A percentile compares a stretch with the other conserved stretches of the same genome.
Conservation (phyloP, 1,140 invertebrate species). For the Pseudomyrmex flavicornis region DNA sequence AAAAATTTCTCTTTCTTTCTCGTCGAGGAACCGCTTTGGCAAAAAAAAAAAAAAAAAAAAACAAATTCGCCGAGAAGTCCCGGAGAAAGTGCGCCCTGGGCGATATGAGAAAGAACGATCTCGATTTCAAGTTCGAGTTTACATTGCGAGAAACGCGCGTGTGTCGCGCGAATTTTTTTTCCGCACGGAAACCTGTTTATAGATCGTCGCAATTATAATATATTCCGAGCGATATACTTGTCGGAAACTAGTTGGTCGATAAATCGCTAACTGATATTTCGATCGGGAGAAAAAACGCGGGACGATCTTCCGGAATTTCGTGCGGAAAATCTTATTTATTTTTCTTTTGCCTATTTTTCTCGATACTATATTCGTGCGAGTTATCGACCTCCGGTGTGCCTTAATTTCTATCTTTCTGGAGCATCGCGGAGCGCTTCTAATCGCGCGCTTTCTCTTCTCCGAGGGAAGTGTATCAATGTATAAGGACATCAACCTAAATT, state of each 20-base stretch:
- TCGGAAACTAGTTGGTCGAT: neutral
- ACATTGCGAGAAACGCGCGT: conserved; percentile 55
- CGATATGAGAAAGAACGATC: neutral
- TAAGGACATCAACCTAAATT: conserved; percentile 38
- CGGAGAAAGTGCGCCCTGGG: conserved; percentile 24
- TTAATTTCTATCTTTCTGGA: neutral
- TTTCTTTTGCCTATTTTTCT: neutral
- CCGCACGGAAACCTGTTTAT: conserved; percentile 63
- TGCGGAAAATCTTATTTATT: neutral
- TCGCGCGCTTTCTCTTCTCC: conserved; percentile 29
- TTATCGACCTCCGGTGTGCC: too few relatives aligned
- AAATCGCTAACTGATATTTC: conserved; percentile 54
- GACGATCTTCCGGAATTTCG: neutral
- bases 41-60: neutral
- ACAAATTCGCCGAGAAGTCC: neutral
- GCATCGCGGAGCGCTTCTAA: neutral
- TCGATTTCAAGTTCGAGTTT: conserved; percentile 71
- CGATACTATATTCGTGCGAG: too few relatives aligned
- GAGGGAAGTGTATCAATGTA: neutral
- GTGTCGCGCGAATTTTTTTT: conserved; percentile 61
- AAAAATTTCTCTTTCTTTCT: neutral
- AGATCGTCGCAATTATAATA: conserved; percentile 22
- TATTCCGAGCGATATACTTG: neutral
- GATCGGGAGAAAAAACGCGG: conserved; percentile 1
- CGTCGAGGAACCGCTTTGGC: neutral